Evolutionary conservation across 1,140 invertebrate species (phyloP), one percentile per base, ranked within the genome.

Genomic region (Palaemon carinicauda): DNA sequence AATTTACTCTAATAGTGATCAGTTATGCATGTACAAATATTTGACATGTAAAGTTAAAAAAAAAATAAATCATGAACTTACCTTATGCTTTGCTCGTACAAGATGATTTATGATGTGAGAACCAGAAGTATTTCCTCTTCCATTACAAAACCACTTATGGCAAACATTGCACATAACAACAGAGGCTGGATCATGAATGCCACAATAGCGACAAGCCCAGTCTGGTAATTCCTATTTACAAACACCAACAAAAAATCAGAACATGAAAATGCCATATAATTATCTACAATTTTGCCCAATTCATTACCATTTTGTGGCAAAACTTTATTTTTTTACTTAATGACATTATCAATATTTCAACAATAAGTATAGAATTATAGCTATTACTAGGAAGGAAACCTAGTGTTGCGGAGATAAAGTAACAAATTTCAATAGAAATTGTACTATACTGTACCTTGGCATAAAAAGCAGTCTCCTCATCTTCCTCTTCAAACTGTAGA

Each of bases 141-240:
- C 98, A 94, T 99, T 99, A 91, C 99, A 99, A 91, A 99, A 99
- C 99, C 99, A 99, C 91, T 99, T 99, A 90, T 98, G 98, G 91
- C 98, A 99, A 56, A 97, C 94, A 91, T 99, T 99, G 91, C 99
- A 99, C 95, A 97, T 97, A 27, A 99, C 98, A 51, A 99, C 98
- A 89, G 97, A 98, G 84, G 96, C 95, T 1, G 98, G 98, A 91
- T 99, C 99, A 92, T 99, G 97, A 89, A 99, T 98, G 73, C 98
- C 98, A 93, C 99, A 99, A 91, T 99, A 99, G 93, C 97, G 97
- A 93, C 98, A 99, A 0, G 98, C 97, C 94, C 98, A 97, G 85
- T 96, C 95, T 17, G 98, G 97, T 75, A 98, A 92, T 91, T 98
- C 97, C 91, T 96, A 93, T 3, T 41, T 41, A 9, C 41, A 41